phyloP scores from a whole-genome alignment of 1,140 invertebrate species.

The Babylonia areolata region DNA sequence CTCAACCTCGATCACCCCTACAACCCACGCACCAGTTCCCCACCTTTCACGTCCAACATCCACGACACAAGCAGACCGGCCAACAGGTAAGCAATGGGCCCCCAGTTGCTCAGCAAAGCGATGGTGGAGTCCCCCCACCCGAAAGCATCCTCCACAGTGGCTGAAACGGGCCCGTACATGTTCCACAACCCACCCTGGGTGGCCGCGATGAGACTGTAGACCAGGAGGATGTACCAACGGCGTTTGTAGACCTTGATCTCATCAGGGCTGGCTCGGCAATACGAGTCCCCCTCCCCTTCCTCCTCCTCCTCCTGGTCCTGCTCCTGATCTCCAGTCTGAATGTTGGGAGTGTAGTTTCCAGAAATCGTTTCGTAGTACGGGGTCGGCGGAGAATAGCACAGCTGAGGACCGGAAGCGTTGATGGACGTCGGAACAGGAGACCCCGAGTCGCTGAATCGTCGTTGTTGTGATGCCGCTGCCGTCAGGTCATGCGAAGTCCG shows the following conservation, averaged over 20 bases:
- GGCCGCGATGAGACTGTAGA: conserved; percentile 38
- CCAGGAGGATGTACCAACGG: conserved; percentile 51
- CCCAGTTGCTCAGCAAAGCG: conserved; percentile 78
- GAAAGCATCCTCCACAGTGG: conserved; percentile 74
- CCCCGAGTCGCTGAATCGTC: neutral
- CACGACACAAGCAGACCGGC: conserved; percentile 76
- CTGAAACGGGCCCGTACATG: conserved; percentile 77
- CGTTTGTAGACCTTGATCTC: conserved; percentile 48
- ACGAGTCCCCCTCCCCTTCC: too few species aligned
- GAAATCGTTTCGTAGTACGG: neutral
- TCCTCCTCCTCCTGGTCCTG: too few species aligned
- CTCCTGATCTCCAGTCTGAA: neutral
- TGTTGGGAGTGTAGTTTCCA: neutral
- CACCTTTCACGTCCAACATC: conserved; percentile 69
- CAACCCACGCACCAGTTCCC: neutral
- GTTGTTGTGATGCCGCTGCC: neutral
- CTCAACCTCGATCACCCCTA: too few species aligned
- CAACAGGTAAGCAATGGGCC: conserved; percentile 76
- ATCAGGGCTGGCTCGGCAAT: neutral
- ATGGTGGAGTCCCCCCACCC: conserved; percentile 76
- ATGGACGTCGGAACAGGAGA: neutral
- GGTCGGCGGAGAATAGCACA: neutral
- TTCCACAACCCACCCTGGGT: conserved; percentile 73
- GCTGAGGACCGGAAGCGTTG: neutral
- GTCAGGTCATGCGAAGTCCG: too few species aligned